Evolutionary conservation across 2,888 invertebrate species (phyloP), one percentile per base, ranked within the genome.

Genomic region (Drosophila barbarae): DNA sequence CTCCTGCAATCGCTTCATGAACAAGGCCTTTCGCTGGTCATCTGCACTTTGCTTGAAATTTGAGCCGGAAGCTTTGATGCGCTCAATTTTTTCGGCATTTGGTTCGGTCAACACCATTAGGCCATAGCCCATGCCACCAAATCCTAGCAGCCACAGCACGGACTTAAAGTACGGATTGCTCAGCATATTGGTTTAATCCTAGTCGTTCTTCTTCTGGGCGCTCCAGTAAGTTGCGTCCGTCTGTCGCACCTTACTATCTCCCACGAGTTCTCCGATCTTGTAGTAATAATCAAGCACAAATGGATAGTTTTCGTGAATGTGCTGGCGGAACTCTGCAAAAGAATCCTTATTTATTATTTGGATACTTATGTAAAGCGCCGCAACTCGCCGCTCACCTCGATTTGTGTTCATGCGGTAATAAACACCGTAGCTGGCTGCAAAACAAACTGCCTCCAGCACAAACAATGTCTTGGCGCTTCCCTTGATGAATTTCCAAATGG

Each of bases 401-500:
- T 93, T 92, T 51, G 91, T 92, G 86, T 94, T 95, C 87, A 94
- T 91, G 89, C 91, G 92, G 86, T 91, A 90, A 92, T 93, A 95
- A 76, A 93, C 84, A 67, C 90, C 91, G 90, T 93, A 94, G 30
- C 92, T 91, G 49, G 89, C 92, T 44, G 91, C 90, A 85, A 94
- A 91, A 28, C 90, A 90, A 57, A 91, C 74, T 15, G 91, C 91
- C 90, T 95, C 95, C 9, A 90, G 84, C 47, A 92, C 86, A 79
- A 94, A 90, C 28, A 93, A 75, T 52, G 90, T 86, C 87, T 91
- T 91, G 32, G 92, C 90, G 74, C 92, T 90, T 73, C 88, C 88
- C 84, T 90, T 91, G 46, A 93, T 78, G 70, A 90, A 90, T 88
- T 90, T 90, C 89, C 90, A 91, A 79, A 90, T 89, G 51, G 87